Evolutionary conservation across 23 tunicate genomes (phyloP), one percentile per base, ranked within the genome.

Genomic region (Styela plicata): DNA sequence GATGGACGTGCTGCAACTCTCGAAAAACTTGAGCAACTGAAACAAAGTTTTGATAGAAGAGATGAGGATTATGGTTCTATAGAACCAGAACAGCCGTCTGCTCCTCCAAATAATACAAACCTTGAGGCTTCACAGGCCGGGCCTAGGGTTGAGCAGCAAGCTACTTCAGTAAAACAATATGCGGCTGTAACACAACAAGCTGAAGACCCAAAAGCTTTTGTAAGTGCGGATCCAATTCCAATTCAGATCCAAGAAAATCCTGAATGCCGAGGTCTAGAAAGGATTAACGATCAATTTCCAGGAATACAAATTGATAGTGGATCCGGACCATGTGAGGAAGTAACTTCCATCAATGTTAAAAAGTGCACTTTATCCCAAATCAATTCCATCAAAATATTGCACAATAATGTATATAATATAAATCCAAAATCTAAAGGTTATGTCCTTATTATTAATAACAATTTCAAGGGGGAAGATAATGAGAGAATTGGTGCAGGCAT

Each of bases 391-490:
- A n/a, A n/a, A 44, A 44, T 44, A 13, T 5, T 7, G 57, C 57
- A 44, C 13, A 13, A 44, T 44, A 44, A 44, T 13, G 13, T 44
- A 5, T 44, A 44, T 44, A 7, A 44, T 5, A 44, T 44, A 44
- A 5, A 7, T 44, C 57, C 63, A 26, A 65, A 36, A 25, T 25
- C 66, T 22, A 86, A 86, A 73, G 90, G 90, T 17, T 37, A 80
- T 80, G 90, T 82, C 20, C 65, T 86, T 31, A 86, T 86, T n/a
- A 57, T 86, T 2, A 86, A 69, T 64, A 86, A 86, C 36, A 30
- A 69, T 21, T 37, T 69, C 13, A 19, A 23, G 16, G 84, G 70
- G 31, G 10, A 31, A 22, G n/a, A 30, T 5, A 21, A 62, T 27
- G 34, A 79, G 5, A 37, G 90, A 31, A 19, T 2, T 17, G 90